Evolutionary conservation across 2,888 invertebrate species (phyloP), one percentile per base, ranked within the genome.

Genomic region (Chrysomela aeneicollis): DNA sequence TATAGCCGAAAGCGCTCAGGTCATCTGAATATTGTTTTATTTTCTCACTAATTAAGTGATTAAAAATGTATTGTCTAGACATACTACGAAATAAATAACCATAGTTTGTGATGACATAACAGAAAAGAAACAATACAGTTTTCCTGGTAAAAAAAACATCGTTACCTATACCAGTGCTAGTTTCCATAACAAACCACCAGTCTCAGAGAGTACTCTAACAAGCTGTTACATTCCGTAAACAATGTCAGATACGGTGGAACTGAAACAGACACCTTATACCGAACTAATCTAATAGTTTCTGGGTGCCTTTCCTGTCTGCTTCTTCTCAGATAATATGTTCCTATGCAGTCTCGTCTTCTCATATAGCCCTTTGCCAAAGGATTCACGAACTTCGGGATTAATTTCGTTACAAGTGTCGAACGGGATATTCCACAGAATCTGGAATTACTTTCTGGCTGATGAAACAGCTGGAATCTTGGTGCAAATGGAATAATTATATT

Each of bases 281-380:
- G 26, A 57, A 57, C 55, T 57, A 57, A 57, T 57, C 55, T 42
- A 26, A 57, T 46, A 57, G 55, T 57, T 57, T 9, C 17, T 22
- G 26, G 9, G 22, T 46, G 19, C 22, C 19, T 18, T 18, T 10
- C 21, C 12, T 35, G 35, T 54, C 15, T 46, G 21, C 46, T 46
- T 46, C 55, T 37, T 22, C 55, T 42, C 17, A 49, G 22, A 49
- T 35, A 35, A 30, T 57, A 42, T 57, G 17, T 21, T 26, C 46
- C 22, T 22, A 46, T 57, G 26, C 15, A 46, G 42, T 42, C 15
- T 15, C 42, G n/a, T 42, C 42, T 1, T 15, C 15, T 42, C 15
- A 8, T 8, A 3, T 10, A 10, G 35, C 35, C 35, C 35, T 15
- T 42, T 42, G 42, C 42, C 42, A 15, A 15, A 3, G 42, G 42